A percentile compares a stretch with the other conserved stretches of the same genome.
Conservation (phyloP, 2,113 vertebrate species). For the Ramphastos sulfuratus region DNA sequence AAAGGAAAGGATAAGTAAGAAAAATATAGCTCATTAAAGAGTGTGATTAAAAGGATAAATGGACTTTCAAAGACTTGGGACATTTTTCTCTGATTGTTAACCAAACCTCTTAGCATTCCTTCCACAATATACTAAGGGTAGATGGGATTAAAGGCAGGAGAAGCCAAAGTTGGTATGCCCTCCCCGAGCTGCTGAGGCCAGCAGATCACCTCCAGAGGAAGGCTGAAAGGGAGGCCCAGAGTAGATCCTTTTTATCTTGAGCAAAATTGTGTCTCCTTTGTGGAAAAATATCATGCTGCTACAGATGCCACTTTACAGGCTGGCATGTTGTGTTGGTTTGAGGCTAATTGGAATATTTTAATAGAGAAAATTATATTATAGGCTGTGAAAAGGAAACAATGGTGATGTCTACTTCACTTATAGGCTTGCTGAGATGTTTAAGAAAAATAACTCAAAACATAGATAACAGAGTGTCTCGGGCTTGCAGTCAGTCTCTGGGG, state of each 20-base stretch:
- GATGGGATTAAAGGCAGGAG: background rate
- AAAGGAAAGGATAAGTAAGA: conserved; percentile 54
- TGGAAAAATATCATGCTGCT: background rate
- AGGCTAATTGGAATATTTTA: too few species aligned
- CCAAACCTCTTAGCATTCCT: background rate
- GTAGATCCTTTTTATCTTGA: background rate
- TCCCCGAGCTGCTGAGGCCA: background rate
- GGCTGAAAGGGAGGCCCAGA: background rate
- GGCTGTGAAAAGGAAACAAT: too few species aligned
- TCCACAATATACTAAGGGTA: background rate
- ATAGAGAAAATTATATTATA: too few species aligned
- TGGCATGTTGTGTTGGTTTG: too few species aligned
- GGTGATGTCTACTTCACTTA: too few species aligned
- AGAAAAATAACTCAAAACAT: too few species aligned
- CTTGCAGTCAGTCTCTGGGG: too few species aligned
- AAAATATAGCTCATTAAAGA: conserved; percentile 46
- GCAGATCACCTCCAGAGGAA: background rate
- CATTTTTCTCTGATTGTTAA: conserved; percentile 32
- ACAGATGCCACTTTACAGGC: background rate
- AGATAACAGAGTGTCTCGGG: too few species aligned
- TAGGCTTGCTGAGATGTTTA: too few species aligned
- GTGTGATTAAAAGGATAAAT: conserved; percentile 52
- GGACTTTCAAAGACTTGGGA: conserved; percentile 24
- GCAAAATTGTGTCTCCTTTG: rapidly evolving
- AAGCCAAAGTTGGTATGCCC: background rate